A percentile compares a stretch with the other conserved stretches of the same genome.
These are phyloP conservation scores for Pelecanus crispus DNA, from an alignment of 2,113 vertebrate genomes.

Conservation along the genomic window DNA sequence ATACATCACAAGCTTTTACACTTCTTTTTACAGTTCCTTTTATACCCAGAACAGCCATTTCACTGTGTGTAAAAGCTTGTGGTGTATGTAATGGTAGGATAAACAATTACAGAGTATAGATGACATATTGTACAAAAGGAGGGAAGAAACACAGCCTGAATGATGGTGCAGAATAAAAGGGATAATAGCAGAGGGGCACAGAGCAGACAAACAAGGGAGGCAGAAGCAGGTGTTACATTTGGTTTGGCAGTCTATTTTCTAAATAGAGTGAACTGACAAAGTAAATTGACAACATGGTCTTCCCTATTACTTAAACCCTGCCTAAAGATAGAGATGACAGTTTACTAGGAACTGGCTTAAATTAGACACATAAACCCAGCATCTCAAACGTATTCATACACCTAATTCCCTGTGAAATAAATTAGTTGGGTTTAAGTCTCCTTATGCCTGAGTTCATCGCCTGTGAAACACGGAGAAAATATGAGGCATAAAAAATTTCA, in stretches of 20 bases:
- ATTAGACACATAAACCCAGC: background rate
- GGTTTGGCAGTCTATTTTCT: background rate
- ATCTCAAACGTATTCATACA: background rate
- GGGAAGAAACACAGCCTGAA: background rate
- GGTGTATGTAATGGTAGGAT: constrained; percentile 24
- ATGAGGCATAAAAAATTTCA: background rate
- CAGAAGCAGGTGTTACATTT: background rate
- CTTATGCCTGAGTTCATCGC: background rate
- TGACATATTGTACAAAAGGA: background rate
- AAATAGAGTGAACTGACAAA: background rate
- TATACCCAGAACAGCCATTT: constrained; percentile 20
- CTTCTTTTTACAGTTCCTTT: constrained; percentile 34
- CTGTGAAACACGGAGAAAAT: background rate
- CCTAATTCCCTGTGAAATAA: background rate
- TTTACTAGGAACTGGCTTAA: background rate
- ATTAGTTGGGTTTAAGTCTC: background rate
- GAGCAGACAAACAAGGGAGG: background rate
- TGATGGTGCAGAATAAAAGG: background rate
- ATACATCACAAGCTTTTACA: constrained; percentile 34
- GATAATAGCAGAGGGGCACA: background rate
- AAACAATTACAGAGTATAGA: constrained; percentile 26
- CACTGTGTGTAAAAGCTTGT: constrained; percentile 43
- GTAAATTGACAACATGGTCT: background rate
- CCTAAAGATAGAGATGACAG: background rate
- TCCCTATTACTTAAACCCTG: background rate